Percentiles rank a stretch among this genome's conserved stretches.
phyloP scores from a whole-genome alignment of 2,888 invertebrate genomes.

The Melanotus villosus region DNA sequence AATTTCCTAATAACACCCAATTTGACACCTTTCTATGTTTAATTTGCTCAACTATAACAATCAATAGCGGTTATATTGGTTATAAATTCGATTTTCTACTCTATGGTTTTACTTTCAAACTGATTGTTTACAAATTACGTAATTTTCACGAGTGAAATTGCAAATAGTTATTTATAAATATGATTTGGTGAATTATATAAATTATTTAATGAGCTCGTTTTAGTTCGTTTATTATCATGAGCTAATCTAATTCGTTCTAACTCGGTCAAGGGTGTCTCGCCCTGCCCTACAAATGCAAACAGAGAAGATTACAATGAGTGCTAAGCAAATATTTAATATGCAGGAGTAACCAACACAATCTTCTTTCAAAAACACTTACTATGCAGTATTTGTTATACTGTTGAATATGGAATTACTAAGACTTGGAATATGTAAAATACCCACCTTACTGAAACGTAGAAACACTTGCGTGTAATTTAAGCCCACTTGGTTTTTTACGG shows the following conservation, averaged over 20 bases:
- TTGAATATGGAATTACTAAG: no score
- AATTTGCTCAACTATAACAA: not conserved
- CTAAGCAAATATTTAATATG: constrained; percentile 34
- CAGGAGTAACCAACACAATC: constrained; percentile 29
- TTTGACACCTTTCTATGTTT: constrained; percentile 24
- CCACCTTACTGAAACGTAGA: no score
- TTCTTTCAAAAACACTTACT: not conserved
- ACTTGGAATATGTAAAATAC: no score
- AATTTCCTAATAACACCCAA: constrained; percentile 3
- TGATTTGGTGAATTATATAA: no score
- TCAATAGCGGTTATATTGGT: not conserved
- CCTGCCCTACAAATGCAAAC: constrained; percentile 29
- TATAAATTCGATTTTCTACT: not conserved
- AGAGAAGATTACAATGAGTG: constrained; percentile 30
- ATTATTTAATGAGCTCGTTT: no score
- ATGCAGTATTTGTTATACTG: not conserved
- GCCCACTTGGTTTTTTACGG: no score
- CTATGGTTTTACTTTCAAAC: no score
- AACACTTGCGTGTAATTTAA: no score
- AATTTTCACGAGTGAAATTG: no score
- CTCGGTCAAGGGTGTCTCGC: constrained; percentile 34
- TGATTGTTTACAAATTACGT: no score
- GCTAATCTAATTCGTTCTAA: constrained; percentile 13
- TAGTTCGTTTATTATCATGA: no score
- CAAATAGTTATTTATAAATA: no score